Conservation (phyloP, 1,140 invertebrate genomes). For the Eumaeus atala region DNA sequence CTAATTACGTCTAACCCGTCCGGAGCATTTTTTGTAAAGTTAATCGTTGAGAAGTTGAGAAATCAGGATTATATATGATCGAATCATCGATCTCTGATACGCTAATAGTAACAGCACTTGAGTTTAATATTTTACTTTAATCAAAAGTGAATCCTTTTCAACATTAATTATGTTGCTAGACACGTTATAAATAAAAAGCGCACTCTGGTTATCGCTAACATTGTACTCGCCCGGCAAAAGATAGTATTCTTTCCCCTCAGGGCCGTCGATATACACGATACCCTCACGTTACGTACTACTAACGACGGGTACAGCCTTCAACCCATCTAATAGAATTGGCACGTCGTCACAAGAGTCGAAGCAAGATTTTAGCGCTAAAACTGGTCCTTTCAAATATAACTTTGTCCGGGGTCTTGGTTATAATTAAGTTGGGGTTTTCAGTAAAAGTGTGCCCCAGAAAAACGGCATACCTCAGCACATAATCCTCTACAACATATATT, state of each 20-base stretch:
- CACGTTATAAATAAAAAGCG: constrained; percentile 19
- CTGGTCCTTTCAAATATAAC: constrained; percentile 24
- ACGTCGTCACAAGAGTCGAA: constrained; percentile 1
- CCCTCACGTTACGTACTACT: constrained; percentile 6
- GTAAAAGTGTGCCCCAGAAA: constrained; percentile 38
- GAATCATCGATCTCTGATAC: background rate
- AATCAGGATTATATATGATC: constrained; percentile 1
- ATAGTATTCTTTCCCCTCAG: constrained; percentile 21
- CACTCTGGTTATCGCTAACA: constrained; percentile 13
- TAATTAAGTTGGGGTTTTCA: constrained; percentile 29
- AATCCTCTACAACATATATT: constrained; percentile 32
- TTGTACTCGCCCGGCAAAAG: constrained; percentile 24
- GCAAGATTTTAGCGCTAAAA: constrained; percentile 4
- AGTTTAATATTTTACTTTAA: background rate
- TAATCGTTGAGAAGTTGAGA: too few relatives aligned
- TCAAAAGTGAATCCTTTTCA: background rate
- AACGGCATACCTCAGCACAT: constrained; percentile 26
- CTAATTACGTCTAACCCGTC: too few relatives aligned
- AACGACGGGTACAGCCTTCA: background rate
- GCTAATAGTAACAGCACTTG: constrained; percentile 7
- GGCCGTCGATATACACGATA: constrained; percentile 18
- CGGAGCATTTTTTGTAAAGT: too few relatives aligned
- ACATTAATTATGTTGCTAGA: constrained; percentile 3
- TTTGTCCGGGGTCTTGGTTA: constrained; percentile 29
- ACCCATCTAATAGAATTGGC: background rate